phyloP scores from a whole-genome alignment of 1,140 invertebrate species.

The Drosophila novamexicana region DNA sequence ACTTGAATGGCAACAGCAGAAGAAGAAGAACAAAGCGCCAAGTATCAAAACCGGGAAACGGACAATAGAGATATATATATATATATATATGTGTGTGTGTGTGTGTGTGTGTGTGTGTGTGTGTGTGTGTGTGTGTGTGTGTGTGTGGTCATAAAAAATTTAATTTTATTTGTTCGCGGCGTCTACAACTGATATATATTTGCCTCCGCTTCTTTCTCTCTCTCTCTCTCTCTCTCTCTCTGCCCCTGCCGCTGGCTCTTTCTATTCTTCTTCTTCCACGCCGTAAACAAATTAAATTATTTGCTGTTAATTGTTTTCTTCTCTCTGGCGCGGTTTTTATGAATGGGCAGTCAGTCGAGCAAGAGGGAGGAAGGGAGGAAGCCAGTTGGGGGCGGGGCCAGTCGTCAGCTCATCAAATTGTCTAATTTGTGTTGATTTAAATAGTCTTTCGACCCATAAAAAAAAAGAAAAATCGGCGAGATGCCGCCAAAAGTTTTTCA shows the following conservation, averaged over 20 bases:
- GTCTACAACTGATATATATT: background rate
- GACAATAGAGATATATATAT: constrained; percentile 38
- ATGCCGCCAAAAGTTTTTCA: constrained; percentile 30
- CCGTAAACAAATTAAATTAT: constrained; percentile 73
- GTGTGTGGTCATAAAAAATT: constrained; percentile 41
- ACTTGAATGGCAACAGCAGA: background rate
- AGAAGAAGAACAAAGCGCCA: constrained; percentile 13
- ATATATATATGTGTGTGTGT: too few species aligned
- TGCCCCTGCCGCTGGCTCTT: constrained; percentile 4
- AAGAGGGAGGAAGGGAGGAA: background rate
- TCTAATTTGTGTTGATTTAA: constrained; percentile 72
- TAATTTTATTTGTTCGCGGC: constrained; percentile 44
- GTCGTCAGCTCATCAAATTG: constrained; percentile 60
- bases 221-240: background rate
- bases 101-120: background rate
- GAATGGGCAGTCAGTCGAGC: constrained; percentile 13
- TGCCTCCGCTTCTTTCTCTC: background rate
- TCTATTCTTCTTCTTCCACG: constrained; percentile 15
- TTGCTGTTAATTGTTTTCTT: constrained; percentile 65
- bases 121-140: too few species aligned
- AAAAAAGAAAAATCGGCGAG: background rate
- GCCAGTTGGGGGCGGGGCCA: background rate
- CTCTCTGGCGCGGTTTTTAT: constrained; percentile 28
- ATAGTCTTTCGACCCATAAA: constrained; percentile 47
- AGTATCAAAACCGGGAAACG: background rate